Evolutionary conservation across 2,888 invertebrate species (phyloP).

Genomic region (Adineta ricciae): DNA sequence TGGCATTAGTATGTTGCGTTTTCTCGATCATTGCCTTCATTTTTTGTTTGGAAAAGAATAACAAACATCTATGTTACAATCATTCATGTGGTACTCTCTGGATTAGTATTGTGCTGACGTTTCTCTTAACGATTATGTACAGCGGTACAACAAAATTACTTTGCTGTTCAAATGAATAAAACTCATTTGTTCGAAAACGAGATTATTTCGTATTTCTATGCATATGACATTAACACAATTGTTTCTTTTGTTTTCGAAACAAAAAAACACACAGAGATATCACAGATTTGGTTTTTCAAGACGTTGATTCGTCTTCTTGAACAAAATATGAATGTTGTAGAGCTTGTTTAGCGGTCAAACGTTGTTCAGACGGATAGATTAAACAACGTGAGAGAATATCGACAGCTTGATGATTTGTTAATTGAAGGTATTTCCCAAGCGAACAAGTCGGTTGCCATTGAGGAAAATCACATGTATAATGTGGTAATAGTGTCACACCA

Average conservation of each 20-base stretch:
- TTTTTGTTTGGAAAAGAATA: not conserved
- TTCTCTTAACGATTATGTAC: not conserved
- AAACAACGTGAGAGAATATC: conserved; percentile 70
- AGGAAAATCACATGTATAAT: conserved; percentile 82
- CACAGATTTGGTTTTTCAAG: not conserved
- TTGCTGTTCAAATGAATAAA: not conserved
- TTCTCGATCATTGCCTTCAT: not conserved
- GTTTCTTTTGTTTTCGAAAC: not conserved
- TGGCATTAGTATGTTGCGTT: not conserved
- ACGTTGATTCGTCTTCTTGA: conserved; percentile 17
- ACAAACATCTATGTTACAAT: not conserved
- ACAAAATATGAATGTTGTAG: conserved; percentile 55
- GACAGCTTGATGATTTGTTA: conserved; percentile 56
- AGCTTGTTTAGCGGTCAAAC: conserved; percentile 67
- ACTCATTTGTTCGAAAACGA: too few species aligned
- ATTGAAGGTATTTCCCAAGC: conserved; percentile 32
- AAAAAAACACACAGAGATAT: not conserved
- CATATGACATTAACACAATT: not conserved
- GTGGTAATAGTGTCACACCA: conserved; percentile 69
- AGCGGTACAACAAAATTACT: not conserved
- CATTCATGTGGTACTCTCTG: not conserved
- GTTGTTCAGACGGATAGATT: conserved; percentile 70
- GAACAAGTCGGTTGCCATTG: conserved; percentile 62
- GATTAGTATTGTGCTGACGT: not conserved
- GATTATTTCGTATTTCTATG: too few species aligned